A percentile compares a stretch with the other conserved stretches of the same genome.
phyloP scores from a whole-genome alignment of 1,140 invertebrate genomes.

The Bombus difficillimus region DNA sequence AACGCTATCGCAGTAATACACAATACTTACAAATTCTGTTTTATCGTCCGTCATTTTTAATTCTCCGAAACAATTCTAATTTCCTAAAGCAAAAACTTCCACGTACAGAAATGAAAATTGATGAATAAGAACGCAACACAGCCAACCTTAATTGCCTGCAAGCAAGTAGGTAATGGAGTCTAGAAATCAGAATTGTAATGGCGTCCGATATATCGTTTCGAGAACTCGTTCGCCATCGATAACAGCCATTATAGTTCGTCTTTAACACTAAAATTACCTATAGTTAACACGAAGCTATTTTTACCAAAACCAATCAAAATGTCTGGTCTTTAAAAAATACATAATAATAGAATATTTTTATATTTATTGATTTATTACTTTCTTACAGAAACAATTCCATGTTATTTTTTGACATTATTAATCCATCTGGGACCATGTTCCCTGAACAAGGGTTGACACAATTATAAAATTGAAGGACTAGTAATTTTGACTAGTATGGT shows the following conservation, averaged over 20 bases:
- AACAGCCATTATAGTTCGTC: neutral
- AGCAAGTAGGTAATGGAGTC: neutral
- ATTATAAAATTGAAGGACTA: no score
- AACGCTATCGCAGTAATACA: neutral
- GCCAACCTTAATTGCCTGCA: neutral
- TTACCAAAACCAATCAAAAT: no score
- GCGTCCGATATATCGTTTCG: constrained; percentile 21
- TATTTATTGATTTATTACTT: no score
- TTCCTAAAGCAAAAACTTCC: neutral
- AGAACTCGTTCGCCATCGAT: constrained; percentile 5
- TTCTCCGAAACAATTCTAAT: neutral
- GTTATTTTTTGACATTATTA: no score
- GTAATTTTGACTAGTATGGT: no score
- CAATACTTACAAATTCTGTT: constrained; percentile 72
- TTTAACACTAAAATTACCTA: no score
- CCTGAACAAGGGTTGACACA: no score
- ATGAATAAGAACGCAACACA: neutral
- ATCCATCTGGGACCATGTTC: no score
- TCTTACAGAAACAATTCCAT: no score
- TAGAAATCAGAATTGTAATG: neutral
- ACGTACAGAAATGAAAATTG: neutral
- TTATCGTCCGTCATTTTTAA: constrained; percentile 71
- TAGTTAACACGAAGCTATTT: no score
- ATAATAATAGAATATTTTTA: no score
- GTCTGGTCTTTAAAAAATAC: no score